A percentile compares a stretch with the other conserved stretches of the same genome.
Conservation (phyloP, 2,113 vertebrate species). For the Piliocolobus tephrosceles region DNA sequence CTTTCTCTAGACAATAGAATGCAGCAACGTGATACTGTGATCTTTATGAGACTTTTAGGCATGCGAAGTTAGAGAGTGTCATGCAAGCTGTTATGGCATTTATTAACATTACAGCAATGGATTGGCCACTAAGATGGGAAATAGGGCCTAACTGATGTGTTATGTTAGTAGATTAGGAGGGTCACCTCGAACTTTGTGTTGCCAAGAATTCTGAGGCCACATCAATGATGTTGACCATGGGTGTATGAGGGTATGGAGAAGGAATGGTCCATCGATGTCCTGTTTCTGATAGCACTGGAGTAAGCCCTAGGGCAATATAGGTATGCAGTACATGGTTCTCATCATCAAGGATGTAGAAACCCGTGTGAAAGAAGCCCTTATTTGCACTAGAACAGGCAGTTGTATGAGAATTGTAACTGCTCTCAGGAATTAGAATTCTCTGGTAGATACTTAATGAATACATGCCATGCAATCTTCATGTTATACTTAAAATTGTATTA, state of each 20-base stretch:
- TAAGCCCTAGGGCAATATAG: neutral
- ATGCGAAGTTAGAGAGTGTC: neutral
- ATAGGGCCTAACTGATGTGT: neutral
- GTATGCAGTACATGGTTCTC: fast-evolving
- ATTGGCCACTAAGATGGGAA: neutral
- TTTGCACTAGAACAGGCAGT: neutral
- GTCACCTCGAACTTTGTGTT: neutral
- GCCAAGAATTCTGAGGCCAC: neutral
- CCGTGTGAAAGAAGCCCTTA: neutral
- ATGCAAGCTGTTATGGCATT: fast-evolving
- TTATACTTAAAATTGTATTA: neutral
- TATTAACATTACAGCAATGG: neutral
- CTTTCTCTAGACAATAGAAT: neutral
- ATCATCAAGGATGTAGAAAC: fast-evolving
- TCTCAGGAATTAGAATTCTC: neutral
- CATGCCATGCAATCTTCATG: no score
- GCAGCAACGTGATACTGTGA: neutral
- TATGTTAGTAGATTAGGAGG: neutral
- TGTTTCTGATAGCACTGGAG: neutral
- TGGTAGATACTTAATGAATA: neutral
- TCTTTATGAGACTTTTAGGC: neutral
- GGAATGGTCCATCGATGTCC: no score
- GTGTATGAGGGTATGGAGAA: neutral
- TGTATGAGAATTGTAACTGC: neutral
- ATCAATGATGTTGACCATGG: neutral